A percentile compares a stretch with the other conserved stretches of the same genome.
Evolutionary conservation across 2,113 vertebrate species (phyloP).

Genomic region (Spea bombifrons): DNA sequence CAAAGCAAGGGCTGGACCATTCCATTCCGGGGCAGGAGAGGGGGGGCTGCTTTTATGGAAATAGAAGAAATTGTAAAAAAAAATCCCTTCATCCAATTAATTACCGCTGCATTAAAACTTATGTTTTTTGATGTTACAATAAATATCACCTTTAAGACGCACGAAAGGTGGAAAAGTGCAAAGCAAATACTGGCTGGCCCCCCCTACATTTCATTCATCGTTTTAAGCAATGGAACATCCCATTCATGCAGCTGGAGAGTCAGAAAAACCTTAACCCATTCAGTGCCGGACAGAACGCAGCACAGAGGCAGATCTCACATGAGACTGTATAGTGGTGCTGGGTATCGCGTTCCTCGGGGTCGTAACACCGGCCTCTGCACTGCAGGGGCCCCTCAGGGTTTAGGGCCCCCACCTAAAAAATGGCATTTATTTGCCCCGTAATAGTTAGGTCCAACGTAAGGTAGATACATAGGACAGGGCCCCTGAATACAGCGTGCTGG

Average conservation of each 20-base stretch:
- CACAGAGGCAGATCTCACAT: neutral
- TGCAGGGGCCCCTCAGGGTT: no score
- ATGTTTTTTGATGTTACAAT: no score
- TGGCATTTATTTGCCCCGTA: no score
- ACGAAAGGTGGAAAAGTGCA: neutral
- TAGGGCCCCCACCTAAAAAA: no score
- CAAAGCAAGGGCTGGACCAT: constrained; percentile 9
- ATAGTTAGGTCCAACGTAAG: no score
- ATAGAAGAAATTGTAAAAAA: neutral
- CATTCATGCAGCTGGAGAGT: constrained; percentile 37
- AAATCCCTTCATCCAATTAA: neutral
- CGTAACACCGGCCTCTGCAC: no score
- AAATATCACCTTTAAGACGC: neutral
- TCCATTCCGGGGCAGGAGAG: neutral
- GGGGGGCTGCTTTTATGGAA: neutral
- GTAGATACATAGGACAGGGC: no score
- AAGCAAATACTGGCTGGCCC: neutral
- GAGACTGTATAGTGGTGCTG: no score
- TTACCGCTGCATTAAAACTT: neutral
- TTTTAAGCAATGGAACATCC: constrained; percentile 42
- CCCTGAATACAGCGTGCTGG: no score
- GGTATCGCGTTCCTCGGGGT: no score
- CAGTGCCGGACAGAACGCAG: neutral
- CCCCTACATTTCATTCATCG: constrained; percentile 48
- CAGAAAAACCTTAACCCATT: constrained; percentile 3